phyloP scores from a whole-genome alignment of 2,113 vertebrate species.

The Barnardius zonarius region DNA sequence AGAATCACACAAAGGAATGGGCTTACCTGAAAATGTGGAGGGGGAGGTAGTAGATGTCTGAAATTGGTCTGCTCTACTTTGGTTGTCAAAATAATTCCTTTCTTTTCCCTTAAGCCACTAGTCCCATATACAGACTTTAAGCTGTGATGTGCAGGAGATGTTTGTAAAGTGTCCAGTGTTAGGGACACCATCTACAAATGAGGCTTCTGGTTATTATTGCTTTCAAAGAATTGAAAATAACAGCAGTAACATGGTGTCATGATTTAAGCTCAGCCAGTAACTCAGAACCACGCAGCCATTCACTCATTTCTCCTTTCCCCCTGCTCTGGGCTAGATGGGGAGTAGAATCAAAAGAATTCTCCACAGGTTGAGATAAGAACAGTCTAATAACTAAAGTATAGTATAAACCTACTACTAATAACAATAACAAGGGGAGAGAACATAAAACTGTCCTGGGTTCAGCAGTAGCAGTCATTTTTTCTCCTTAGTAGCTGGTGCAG shows the following conservation, averaged over 20 bases:
- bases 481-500: too few species aligned
- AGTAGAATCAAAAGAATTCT: neutral
- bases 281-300: neutral
- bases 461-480: too few species aligned
- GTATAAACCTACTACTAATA: neutral
- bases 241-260: neutral
- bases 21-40: neutral
- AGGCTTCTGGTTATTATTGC: neutral
- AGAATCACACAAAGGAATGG: neutral
- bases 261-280: neutral
- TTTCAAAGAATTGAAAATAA: neutral
- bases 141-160: neutral
- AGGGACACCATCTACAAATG: neutral
- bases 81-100: neutral
- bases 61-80: neutral
- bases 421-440: neutral
- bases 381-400: neutral
- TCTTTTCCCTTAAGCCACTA: neutral
- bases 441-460: neutral
- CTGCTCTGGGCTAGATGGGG: neutral
- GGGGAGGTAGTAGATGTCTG: neutral
- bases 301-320: neutral
- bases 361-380: neutral
- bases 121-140: neutral
- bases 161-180: neutral